Conservation (phyloP, 2,888 invertebrate species). For the Mimumesa dahlbomi region DNA sequence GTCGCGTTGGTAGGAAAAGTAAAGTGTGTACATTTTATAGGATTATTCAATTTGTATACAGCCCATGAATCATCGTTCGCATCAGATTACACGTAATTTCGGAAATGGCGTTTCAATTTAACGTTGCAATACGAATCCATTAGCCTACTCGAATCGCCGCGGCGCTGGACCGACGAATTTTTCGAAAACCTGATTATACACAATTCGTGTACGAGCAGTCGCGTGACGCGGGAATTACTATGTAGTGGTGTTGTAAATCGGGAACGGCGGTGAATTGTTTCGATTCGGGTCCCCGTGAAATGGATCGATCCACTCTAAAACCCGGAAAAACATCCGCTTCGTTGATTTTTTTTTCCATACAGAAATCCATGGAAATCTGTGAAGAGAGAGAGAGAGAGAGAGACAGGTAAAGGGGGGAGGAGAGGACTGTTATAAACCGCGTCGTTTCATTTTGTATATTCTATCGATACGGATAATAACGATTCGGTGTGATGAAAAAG, state of each 20-base stretch:
- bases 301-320: conserved; percentile 23
- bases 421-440: not conserved
- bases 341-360: conserved; percentile 16
- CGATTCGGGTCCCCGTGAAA: conserved; percentile 22
- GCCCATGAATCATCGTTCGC: conserved; percentile 45
- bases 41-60: conserved; percentile 43
- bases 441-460: too few species aligned
- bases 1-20: conserved; percentile 8
- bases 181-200: conserved; percentile 61
- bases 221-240: conserved; percentile 34
- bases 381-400: too few species aligned
- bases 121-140: conserved; percentile 42
- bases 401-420: too few species aligned
- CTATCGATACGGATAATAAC: too few species aligned
- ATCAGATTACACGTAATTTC: conserved; percentile 56
- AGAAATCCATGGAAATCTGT: too few species aligned
- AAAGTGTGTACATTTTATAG: conserved; percentile 32
- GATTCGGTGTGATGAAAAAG: too few species aligned
- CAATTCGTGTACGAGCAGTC: conserved; percentile 22
- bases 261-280: conserved; percentile 32
- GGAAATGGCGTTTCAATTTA: conserved; percentile 50
- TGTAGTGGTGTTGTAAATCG: conserved; percentile 22
- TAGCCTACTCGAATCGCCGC: conserved; percentile 30
- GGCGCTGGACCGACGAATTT: conserved; percentile 44
- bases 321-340: conserved; percentile 2